These are phyloP conservation scores for Dinomys branickii DNA, from an alignment of 2,113 vertebrate genomes.

Conservation along the genomic window DNA sequence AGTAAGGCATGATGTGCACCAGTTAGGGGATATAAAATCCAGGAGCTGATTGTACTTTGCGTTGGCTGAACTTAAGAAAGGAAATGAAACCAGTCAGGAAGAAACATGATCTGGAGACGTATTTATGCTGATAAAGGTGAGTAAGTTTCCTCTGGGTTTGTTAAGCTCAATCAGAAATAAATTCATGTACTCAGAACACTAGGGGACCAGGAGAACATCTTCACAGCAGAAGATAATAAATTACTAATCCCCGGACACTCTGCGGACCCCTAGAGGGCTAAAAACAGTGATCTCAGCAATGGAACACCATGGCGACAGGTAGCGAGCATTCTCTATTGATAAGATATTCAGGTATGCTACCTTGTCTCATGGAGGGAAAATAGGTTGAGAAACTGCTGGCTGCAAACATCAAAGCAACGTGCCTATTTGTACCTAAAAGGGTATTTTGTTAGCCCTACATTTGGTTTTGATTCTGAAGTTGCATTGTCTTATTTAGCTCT, in stretches of 20 bases:
- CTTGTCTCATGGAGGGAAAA: not conserved
- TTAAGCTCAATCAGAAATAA: conserved; percentile 42
- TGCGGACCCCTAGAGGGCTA: not conserved
- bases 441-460: not conserved
- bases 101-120: not conserved
- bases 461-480: not conserved
- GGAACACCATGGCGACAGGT: not conserved
- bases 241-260: not conserved
- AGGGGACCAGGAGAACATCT: not conserved
- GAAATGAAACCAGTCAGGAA: conserved; percentile 42
- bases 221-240: not conserved
- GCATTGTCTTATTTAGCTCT: not conserved
- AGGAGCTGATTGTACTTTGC: conserved; percentile 50
- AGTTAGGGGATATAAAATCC: conserved; percentile 38
- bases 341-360: not conserved
- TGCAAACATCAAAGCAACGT: not conserved
- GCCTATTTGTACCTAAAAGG: not conserved
- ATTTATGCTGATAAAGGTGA: conserved; percentile 47
- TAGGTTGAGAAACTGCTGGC: not conserved
- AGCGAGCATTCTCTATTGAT: not conserved
- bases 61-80: conserved; percentile 50
- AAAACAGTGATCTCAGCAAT: not conserved
- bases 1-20: not conserved
- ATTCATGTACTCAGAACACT: not conserved
- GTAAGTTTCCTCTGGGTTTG: conserved; percentile 40